Base-by-base conservation (phyloP, 2,113 vertebrate species). In the Otolemur garnettii region DNA sequence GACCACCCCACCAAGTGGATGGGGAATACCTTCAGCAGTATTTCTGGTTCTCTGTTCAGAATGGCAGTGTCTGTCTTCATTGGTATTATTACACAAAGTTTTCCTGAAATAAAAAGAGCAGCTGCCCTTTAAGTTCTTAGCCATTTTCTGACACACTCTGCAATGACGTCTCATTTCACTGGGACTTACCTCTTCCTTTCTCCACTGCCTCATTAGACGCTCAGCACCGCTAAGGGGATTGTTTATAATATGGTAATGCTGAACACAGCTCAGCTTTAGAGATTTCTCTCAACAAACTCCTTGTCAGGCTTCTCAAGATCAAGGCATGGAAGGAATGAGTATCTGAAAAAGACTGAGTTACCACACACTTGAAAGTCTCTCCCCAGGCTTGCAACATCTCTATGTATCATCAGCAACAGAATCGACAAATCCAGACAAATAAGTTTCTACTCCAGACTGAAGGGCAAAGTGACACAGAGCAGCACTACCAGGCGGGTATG, bases 41-140 rank as follows among this genome's bases (percentile, higher is more conserved):
- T 71, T 91, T 92, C 68, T 85, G 90, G 26, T 81, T 88, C 80
- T 59, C 59, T 53, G 17, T 85, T 81, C 50, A 91, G 30, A 90
- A 59, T 35, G 12, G 82, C 7, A 75, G 18, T n/a, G 10, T 66
- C 60, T 59, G 42, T 64, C 62, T 64, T 38, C 33, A 53, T 30
- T 71, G 74, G 4, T 45, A 69, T 91, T 83, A 57, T 45, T 77
- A 33, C 9, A 59, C 7, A 24, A 75, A 53, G 30, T 66, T 96
- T 91, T 91, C 74, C 69, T 77, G 64, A 91, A 89, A 91, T 77
- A 87, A 55, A 94, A 94, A 91, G 55, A 79, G n/a, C 74, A 66
- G n/a, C n/a, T 53, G 74, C 57, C 62, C 3, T 80, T 18, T 87
- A 30, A 74, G 14, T 59, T 72, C 74, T 68, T 77, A 26, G 45